Evolutionary conservation across 2,113 vertebrate species (phyloP).

Genomic region (Ceyx margarethae): DNA sequence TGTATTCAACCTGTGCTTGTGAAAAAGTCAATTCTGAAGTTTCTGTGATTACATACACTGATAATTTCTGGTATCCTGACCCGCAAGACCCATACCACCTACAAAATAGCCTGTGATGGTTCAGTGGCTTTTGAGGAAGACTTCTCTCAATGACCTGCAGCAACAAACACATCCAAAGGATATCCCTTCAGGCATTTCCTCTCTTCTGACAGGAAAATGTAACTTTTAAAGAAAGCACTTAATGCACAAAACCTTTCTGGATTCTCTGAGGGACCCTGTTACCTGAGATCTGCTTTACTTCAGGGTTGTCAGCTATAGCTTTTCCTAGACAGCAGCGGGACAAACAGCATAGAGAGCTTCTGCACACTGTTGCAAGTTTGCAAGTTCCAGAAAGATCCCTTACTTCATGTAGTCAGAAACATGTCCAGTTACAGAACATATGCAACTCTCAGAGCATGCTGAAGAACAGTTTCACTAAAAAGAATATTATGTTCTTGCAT

Average conservation of each 20-base stretch:
- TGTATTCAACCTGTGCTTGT: neutral
- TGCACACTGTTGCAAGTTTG: neutral
- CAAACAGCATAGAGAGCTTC: neutral
- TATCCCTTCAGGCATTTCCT: neutral
- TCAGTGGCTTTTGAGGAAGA: neutral
- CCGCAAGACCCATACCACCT: neutral
- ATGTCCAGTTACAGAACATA: neutral
- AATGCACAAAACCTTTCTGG: neutral
- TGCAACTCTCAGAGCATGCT: neutral
- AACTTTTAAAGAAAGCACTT: neutral
- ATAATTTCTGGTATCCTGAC: neutral
- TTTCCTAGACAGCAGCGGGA: neutral
- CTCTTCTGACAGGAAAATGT: neutral
- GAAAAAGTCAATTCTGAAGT: neutral
- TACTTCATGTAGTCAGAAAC: neutral
- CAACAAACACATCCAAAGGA: neutral
- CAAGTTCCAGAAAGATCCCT: neutral
- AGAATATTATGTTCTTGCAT: neutral
- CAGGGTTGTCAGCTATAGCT: neutral
- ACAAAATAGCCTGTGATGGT: neutral
- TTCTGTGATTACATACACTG: neutral
- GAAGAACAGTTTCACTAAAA: neutral
- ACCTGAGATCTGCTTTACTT: neutral
- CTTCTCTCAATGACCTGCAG: neutral
- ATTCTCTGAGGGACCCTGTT: neutral